Percentiles rank a stretch among this genome's conserved stretches.
phyloP scores from a whole-genome alignment of 1,140 invertebrate genomes.

The Melipona quadrifasciata region DNA sequence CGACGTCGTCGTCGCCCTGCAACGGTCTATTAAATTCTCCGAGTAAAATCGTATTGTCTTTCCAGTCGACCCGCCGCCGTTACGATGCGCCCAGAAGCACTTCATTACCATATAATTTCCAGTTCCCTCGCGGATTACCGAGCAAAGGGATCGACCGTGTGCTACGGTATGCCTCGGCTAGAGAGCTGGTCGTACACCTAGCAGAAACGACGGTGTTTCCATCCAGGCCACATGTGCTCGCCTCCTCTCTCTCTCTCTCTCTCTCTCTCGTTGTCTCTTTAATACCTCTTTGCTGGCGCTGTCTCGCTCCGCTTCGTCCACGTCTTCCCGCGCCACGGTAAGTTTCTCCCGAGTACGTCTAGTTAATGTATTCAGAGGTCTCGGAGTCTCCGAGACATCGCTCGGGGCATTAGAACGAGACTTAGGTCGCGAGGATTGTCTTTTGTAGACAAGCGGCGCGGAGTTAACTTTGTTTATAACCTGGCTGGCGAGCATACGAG shows the following conservation, averaged over 20 bases:
- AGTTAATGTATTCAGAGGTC: constrained; percentile 64
- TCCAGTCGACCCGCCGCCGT: constrained; percentile 64
- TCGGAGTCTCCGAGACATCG: constrained; percentile 55
- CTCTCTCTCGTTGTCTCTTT: neutral
- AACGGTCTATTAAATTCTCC: constrained; percentile 70
- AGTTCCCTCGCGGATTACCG: constrained; percentile 62
- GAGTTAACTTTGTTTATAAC: constrained; percentile 62
- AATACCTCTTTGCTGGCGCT: neutral
- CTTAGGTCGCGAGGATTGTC: constrained; percentile 62
- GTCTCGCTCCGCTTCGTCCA: neutral
- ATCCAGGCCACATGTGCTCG: constrained; percentile 36
- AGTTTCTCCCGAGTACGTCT: constrained; percentile 51
- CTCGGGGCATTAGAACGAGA: constrained; percentile 63
- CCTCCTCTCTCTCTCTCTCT: neutral
- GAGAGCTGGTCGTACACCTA: constrained; percentile 4
- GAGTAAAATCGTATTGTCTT: constrained; percentile 80
- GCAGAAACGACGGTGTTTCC: constrained; percentile 27
- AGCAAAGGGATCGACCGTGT: constrained; percentile 39
- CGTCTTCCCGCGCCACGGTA: constrained; percentile 2
- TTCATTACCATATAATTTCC: constrained; percentile 70
- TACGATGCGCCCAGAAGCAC: constrained; percentile 55
- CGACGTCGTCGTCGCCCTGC: constrained; percentile 15
- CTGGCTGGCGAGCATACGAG: neutral
- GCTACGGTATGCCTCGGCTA: neutral
- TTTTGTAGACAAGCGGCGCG: constrained; percentile 38